phyloP scores from a whole-genome alignment of 2,888 invertebrate species.

The Agrilus mali region DNA sequence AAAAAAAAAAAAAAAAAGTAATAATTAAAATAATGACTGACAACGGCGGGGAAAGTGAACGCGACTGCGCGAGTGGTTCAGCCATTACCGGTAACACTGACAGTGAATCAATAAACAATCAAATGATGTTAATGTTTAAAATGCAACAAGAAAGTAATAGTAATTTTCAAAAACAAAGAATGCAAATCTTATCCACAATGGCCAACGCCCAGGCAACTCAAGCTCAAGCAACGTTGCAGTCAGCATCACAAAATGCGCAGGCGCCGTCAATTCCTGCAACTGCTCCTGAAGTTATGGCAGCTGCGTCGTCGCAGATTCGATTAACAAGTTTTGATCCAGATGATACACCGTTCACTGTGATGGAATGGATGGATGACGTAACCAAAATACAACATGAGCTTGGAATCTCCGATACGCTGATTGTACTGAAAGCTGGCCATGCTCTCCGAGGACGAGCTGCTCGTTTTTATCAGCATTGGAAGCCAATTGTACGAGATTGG shows the following conservation, averaged over 20 bases:
- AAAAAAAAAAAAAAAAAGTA: too few relatives aligned
- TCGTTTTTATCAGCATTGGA: slow-evolving; percentile 10
- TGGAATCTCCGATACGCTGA: slow-evolving; percentile 7
- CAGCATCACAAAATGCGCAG: slow-evolving; percentile 1
- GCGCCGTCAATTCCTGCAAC: too few relatives aligned
- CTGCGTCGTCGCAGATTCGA: slow-evolving; percentile 5
- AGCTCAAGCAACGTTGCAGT: not conserved
- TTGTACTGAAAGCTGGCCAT: slow-evolving; percentile 7
- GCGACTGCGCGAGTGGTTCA: too few relatives aligned
- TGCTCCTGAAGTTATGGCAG: too few relatives aligned
- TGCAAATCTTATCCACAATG: slow-evolving; percentile 7
- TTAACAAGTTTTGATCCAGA: too few relatives aligned
- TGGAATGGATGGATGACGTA: slow-evolving; percentile 10
- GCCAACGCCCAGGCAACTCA: slow-evolving; percentile 3
- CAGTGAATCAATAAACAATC: too few relatives aligned
- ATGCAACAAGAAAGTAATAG: slow-evolving; percentile 9
- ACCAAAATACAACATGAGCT: slow-evolving; percentile 9
- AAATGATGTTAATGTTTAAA: too few relatives aligned
- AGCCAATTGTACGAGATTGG: slow-evolving; percentile 7
- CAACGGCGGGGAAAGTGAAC: too few relatives aligned
- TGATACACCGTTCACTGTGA: too few relatives aligned
- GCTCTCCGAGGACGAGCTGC: slow-evolving; percentile 9
- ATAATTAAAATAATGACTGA: too few relatives aligned
- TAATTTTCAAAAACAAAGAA: slow-evolving; percentile 6
- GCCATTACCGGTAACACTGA: too few relatives aligned